phyloP scores from a whole-genome alignment of 2,113 vertebrate species.

The Siniperca knerii region DNA sequence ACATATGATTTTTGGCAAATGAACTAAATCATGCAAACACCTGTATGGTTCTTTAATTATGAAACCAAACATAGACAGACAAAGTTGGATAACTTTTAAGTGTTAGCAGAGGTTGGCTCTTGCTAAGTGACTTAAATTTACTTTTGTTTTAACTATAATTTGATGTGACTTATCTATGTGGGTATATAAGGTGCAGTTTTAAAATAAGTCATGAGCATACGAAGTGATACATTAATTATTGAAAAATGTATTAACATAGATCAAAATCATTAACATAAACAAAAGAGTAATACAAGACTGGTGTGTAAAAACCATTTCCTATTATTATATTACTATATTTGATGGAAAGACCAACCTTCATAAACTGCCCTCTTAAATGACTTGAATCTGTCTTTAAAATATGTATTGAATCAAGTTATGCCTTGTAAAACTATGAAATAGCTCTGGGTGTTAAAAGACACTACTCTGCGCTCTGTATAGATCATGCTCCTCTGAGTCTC shows the following conservation, averaged over 20 bases:
- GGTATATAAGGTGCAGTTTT: neutral
- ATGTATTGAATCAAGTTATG: neutral
- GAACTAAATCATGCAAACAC: neutral
- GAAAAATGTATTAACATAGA: neutral
- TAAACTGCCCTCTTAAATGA: neutral
- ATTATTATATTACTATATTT: neutral
- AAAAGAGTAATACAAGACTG: neutral
- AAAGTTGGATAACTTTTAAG: neutral
- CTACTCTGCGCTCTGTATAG: neutral
- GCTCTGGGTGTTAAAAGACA: constrained; percentile 23
- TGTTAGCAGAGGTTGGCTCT: neutral
- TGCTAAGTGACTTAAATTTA: neutral
- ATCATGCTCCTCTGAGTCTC: constrained; percentile 36
- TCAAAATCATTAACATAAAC: neutral
- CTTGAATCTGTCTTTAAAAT: neutral
- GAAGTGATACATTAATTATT: neutral
- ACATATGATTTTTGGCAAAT: constrained; percentile 1
- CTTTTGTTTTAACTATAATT: neutral
- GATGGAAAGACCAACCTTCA: neutral
- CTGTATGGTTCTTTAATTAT: neutral
- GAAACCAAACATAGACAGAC: neutral
- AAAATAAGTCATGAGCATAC: neutral
- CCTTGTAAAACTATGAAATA: constrained; percentile 34
- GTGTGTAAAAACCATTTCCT: neutral
- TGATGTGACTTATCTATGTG: too few species aligned